Percentiles rank a stretch among this genome's conserved stretches.
Conservation (phyloP, 2,113 vertebrate genomes). For the Ageneiosus marmoratus region DNA sequence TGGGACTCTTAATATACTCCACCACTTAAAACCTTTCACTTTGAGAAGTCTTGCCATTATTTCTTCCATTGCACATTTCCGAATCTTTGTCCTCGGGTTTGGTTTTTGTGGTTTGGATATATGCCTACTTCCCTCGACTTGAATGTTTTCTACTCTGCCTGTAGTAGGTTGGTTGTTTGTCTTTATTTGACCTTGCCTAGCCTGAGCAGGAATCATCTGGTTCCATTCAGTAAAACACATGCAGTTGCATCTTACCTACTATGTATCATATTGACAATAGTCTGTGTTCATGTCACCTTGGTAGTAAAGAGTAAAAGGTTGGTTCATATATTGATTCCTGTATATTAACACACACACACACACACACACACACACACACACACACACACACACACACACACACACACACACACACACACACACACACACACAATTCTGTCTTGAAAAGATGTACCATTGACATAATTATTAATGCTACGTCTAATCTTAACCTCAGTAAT, state of each 20-base stretch:
- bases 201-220: background rate
- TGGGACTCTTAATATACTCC: background rate
- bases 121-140: background rate
- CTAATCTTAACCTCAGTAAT: no score
- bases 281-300: slow-evolving; percentile 6
- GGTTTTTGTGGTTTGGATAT: background rate
- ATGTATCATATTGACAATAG: background rate
- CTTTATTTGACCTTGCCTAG: background rate
- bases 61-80: background rate
- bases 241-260: background rate
- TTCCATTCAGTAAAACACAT: background rate
- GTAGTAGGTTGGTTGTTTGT: background rate
- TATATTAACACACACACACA: slow-evolving; percentile 9
- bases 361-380: no score
- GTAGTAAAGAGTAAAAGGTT: background rate
- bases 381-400: no score
- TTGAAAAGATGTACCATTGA: no score
- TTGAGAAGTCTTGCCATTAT: background rate
- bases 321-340: slow-evolving; percentile 19
- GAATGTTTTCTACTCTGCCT: background rate
- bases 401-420: background rate
- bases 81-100: background rate
- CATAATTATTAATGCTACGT: no score
- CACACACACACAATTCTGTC: background rate
- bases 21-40: background rate